Evolutionary conservation across 2,888 invertebrate species (phyloP).

Genomic region (Plagodis dolabraria): DNA sequence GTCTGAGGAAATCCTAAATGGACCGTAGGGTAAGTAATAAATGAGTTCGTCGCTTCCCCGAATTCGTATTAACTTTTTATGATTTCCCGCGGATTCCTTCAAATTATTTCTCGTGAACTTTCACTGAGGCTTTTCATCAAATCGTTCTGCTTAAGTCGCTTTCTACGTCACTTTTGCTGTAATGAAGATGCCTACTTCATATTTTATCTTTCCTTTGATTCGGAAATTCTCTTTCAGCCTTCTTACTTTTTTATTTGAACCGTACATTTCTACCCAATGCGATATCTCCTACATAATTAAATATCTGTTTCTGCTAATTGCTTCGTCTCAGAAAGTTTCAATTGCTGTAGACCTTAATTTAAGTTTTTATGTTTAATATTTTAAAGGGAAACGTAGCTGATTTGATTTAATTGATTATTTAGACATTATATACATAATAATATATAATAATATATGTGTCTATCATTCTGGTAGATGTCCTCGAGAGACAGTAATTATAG

Average conservation of each 20-base stretch:
- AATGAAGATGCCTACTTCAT: constrained; percentile 19
- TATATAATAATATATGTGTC: too few species aligned
- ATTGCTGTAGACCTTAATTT: background rate
- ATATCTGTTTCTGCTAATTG: constrained; percentile 6
- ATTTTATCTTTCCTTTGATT: constrained; percentile 17
- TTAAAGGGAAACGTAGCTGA: too few species aligned
- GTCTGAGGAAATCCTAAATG: constrained; percentile 32
- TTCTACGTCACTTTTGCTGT: constrained; percentile 16
- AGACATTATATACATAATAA: too few species aligned
- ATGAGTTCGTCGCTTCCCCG: constrained; percentile 30
- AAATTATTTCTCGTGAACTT: constrained; percentile 34
- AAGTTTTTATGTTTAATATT: too few species aligned
- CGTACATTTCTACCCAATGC: background rate
- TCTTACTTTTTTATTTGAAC: constrained; percentile 14
- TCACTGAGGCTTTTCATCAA: constrained; percentile 25
- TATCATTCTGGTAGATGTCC: too few species aligned
- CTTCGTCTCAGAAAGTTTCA: background rate
- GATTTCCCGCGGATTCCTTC: constrained; percentile 27
- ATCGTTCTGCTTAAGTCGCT: constrained; percentile 24
- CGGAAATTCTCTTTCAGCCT: constrained; percentile 5
- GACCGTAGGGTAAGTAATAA: constrained; percentile 28
- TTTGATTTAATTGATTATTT: too few species aligned
- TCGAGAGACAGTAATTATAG: too few species aligned
- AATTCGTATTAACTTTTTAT: constrained; percentile 34
- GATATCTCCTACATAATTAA: constrained; percentile 5